phyloP scores from a whole-genome alignment of 2,888 invertebrate species.

The Norana najaformis region DNA sequence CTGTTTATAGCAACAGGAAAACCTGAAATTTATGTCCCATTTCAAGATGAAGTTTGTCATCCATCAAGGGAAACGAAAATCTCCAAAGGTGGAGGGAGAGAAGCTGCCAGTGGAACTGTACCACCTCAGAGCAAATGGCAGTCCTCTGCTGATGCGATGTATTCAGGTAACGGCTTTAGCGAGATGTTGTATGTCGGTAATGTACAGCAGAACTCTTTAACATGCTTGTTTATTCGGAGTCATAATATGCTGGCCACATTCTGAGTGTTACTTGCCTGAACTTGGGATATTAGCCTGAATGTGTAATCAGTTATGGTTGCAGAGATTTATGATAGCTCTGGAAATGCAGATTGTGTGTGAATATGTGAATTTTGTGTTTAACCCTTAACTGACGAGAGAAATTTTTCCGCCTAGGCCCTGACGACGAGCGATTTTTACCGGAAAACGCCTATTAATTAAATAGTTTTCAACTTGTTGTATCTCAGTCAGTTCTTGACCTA shows the following conservation, averaged over 20 bases:
- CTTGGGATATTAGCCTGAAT: neutral
- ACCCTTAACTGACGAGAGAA: no score
- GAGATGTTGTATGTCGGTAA: neutral
- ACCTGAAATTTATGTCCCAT: slow-evolving; percentile 93
- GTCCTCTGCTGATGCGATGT: slow-evolving; percentile 86
- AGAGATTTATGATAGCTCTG: no score
- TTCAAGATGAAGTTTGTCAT: slow-evolving; percentile 93
- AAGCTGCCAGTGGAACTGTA: slow-evolving; percentile 74
- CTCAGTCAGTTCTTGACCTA: no score
- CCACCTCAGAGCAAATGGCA: slow-evolving; percentile 93
- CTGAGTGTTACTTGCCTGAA: neutral
- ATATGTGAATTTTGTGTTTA: no score
- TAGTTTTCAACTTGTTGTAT: no score
- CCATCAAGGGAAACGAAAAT: slow-evolving; percentile 64
- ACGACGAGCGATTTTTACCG: no score
- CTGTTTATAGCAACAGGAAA: slow-evolving; percentile 77
- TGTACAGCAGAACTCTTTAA: neutral
- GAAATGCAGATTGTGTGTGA: no score
- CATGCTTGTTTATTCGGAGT: neutral
- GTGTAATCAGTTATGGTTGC: neutral
- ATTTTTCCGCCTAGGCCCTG: no score
- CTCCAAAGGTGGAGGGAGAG: slow-evolving; percentile 49
- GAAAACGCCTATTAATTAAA: no score
- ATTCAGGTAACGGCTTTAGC: slow-evolving; percentile 69
- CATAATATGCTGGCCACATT: neutral